phyloP scores from a whole-genome alignment of 2,888 invertebrate genomes.

The Lycocerus yunnanus region DNA sequence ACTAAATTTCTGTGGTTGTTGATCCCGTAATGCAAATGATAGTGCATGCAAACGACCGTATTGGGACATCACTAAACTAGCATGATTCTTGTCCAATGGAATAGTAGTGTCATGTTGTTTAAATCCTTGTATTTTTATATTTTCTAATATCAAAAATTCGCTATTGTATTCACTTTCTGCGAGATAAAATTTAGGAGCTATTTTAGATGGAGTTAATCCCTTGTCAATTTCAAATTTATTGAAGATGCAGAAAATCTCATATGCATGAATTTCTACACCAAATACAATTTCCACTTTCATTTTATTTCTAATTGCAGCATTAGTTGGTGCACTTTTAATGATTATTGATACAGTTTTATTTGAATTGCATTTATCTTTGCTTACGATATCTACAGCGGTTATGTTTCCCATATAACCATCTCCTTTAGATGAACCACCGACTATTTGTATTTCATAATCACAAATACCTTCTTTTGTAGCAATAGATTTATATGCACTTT shows the following conservation, averaged over 20 bases:
- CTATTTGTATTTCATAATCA: slow-evolving; percentile 21
- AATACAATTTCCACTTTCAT: neutral
- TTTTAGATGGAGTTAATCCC: neutral
- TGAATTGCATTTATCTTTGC: slow-evolving; percentile 7
- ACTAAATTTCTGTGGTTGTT: slow-evolving; percentile 32
- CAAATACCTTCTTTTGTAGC: slow-evolving; percentile 5
- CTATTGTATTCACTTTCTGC: neutral
- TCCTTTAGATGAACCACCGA: slow-evolving; percentile 32
- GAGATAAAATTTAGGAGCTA: slow-evolving; percentile 1
- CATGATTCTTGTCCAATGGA: slow-evolving; percentile 42
- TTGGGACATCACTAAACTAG: slow-evolving; percentile 39
- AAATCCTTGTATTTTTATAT: slow-evolving; percentile 39
- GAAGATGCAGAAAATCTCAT: neutral
- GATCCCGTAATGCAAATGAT: slow-evolving; percentile 42
- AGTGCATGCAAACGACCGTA: slow-evolving; percentile 46
- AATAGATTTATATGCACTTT: slow-evolving; percentile 2
- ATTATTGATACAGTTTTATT: slow-evolving; percentile 26
- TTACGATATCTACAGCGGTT: slow-evolving; percentile 32
- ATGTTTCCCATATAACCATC: slow-evolving; percentile 41
- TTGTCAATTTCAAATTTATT: slow-evolving; percentile 2
- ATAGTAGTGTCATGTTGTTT: slow-evolving; percentile 38
- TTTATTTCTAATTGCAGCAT: neutral
- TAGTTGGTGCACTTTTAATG: slow-evolving; percentile 17
- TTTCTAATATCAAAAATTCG: slow-evolving; percentile 41
- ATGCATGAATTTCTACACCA: slow-evolving; percentile 1